These are phyloP conservation scores for Halcyon badia DNA, from an alignment of 2,797 vertebrate species.

Conservation along the genomic window DNA sequence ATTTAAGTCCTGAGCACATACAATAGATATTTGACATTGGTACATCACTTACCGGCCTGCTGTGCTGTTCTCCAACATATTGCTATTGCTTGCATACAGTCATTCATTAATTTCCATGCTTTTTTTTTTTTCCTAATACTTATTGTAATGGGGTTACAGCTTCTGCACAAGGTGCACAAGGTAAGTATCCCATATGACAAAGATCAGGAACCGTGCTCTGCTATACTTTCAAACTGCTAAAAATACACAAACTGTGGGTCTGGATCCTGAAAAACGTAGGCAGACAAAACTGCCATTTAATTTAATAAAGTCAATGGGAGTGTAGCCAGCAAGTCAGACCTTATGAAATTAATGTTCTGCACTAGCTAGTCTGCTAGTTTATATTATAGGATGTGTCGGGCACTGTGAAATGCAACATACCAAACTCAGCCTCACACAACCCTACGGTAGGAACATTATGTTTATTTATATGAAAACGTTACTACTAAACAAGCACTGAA, in stretches of 20 bases:
- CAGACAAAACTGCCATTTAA: slow-evolving; percentile 30
- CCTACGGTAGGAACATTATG: neutral
- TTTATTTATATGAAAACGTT: slow-evolving; percentile 46
- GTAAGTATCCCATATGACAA: neutral
- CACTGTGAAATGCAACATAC: neutral
- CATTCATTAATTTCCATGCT: neutral
- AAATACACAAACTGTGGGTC: neutral
- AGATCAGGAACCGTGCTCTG: neutral
- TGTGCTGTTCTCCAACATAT: neutral
- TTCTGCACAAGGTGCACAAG: neutral
- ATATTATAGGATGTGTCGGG: slow-evolving; percentile 36
- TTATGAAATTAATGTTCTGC: slow-evolving; percentile 35
- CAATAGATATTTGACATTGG: neutral
- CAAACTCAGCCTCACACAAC: slow-evolving; percentile 29
- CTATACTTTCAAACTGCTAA: neutral
- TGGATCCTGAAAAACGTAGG: slow-evolving; percentile 12
- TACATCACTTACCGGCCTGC: neutral
- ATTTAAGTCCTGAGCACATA: neutral
- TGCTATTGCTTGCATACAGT: neutral
- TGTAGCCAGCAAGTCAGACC: slow-evolving; percentile 20
- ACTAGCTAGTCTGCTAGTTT: slow-evolving; percentile 53
- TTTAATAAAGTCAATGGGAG: slow-evolving; percentile 30
- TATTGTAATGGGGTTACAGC: neutral
- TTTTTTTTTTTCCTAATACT: neutral
- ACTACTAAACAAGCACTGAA: slow-evolving; percentile 39